Conservation (phyloP, 2,797 vertebrate species). For the Gymnothorax javanicus region DNA sequence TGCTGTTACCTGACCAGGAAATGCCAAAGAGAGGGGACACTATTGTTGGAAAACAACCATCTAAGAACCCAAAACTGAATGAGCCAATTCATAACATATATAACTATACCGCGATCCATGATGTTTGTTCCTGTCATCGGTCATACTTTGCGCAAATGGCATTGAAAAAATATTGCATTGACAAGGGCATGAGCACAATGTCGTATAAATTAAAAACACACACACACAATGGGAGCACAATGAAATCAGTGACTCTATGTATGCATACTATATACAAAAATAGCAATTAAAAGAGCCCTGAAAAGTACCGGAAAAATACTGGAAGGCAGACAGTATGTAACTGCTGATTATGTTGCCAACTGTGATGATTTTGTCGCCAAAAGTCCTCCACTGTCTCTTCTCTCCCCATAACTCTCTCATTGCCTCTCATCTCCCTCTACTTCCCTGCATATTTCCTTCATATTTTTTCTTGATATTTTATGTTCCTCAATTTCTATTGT, state of each 20-base stretch:
- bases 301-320: not conserved
- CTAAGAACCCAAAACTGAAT: not conserved
- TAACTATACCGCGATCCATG: not conserved
- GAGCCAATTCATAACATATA: not conserved
- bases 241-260: too few relatives aligned
- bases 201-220: too few relatives aligned
- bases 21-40: not conserved
- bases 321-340: too few relatives aligned
- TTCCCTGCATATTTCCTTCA: not conserved
- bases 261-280: too few relatives aligned
- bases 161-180: not conserved
- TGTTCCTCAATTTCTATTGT: not conserved
- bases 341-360: not conserved
- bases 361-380: not conserved
- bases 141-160: not conserved
- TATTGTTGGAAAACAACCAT: not conserved
- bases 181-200: not conserved
- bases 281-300: not conserved
- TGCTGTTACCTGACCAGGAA: conserved; percentile 19
- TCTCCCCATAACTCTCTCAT: not conserved
- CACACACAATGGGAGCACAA: too few relatives aligned
- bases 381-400: not conserved
- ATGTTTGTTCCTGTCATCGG: not conserved
- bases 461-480: not conserved
- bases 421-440: not conserved